phyloP scores from a whole-genome alignment of 2,888 invertebrate genomes.

The Eristalis arbustorum region DNA sequence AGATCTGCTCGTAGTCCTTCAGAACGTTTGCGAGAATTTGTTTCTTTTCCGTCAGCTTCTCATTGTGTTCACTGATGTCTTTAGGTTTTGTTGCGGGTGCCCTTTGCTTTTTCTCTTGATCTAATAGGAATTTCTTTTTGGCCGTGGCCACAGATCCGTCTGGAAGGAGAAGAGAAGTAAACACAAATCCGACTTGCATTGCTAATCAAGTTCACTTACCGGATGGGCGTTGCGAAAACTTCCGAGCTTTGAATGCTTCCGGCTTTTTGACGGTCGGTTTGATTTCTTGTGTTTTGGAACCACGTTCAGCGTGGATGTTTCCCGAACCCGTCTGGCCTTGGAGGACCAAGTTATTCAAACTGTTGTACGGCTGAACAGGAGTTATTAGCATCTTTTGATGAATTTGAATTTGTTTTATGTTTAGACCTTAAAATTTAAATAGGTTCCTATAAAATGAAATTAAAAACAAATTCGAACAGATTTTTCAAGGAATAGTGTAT shows the following conservation, averaged over 20 bases:
- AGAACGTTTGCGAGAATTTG: constrained; percentile 47
- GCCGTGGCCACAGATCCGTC: not conserved
- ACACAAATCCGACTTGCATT: not conserved
- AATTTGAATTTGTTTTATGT: not conserved
- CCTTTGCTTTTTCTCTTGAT: constrained; percentile 20
- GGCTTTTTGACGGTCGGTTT: not conserved
- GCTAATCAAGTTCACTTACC: not conserved
- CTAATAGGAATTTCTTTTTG: not conserved
- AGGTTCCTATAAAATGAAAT: not conserved
- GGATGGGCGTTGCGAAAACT: not conserved
- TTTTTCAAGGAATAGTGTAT: not conserved
- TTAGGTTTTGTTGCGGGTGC: not conserved
- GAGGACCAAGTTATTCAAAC: not conserved
- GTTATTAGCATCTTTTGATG: constrained; percentile 14
- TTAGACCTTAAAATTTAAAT: constrained; percentile 8
- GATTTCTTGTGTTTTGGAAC: not conserved
- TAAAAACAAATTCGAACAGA: not conserved
- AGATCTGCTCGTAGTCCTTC: constrained; percentile 41
- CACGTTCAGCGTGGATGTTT: not conserved
- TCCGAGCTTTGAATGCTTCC: not conserved
- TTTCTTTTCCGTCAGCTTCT: constrained; percentile 23
- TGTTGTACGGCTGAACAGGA: constrained; percentile 24
- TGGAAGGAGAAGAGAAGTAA: not conserved
- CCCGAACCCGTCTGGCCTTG: not conserved
- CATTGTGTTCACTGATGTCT: constrained; percentile 17